Conservation (phyloP, 2,888 invertebrate genomes). For the Nomada flava region DNA sequence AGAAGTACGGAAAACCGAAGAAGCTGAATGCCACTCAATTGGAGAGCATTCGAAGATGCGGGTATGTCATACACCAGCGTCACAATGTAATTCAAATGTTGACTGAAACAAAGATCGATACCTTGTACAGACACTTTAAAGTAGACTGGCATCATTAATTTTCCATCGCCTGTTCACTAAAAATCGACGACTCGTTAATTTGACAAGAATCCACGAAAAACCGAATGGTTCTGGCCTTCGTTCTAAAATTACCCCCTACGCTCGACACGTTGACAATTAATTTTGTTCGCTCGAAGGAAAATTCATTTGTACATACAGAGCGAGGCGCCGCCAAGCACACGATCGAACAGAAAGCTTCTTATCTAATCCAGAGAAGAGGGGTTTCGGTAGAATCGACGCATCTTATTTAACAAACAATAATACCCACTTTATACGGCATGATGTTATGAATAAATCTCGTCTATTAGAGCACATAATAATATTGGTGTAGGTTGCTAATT, state of each 20-base stretch:
- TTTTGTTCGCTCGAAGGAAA: not conserved
- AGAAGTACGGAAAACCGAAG: constrained; percentile 93
- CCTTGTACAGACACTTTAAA: constrained; percentile 50
- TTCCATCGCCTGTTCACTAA: constrained; percentile 2
- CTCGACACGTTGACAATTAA: not conserved
- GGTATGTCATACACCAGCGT: constrained; percentile 87
- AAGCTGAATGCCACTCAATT: constrained; percentile 91
- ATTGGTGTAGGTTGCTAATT: constrained; percentile 31
- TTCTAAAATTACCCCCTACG: not conserved
- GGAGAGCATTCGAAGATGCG: constrained; percentile 90
- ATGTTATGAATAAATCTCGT: not conserved
- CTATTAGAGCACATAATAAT: not conserved
- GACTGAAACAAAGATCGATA: constrained; percentile 36
- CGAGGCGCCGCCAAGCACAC: constrained; percentile 13
- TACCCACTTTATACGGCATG: constrained; percentile 12
- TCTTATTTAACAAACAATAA: constrained; percentile 17
- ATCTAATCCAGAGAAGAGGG: not conserved
- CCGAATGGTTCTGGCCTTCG: constrained; percentile 31
- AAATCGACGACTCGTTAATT: not conserved
- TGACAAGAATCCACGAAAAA: not conserved
- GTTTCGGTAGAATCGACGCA: constrained; percentile 6
- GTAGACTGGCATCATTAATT: constrained; percentile 29
- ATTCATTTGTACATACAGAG: not conserved
- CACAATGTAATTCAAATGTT: constrained; percentile 66
- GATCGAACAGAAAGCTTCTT: not conserved